Conservation (phyloP, 2,888 invertebrate genomes). For the Ectemnius lituratus region DNA sequence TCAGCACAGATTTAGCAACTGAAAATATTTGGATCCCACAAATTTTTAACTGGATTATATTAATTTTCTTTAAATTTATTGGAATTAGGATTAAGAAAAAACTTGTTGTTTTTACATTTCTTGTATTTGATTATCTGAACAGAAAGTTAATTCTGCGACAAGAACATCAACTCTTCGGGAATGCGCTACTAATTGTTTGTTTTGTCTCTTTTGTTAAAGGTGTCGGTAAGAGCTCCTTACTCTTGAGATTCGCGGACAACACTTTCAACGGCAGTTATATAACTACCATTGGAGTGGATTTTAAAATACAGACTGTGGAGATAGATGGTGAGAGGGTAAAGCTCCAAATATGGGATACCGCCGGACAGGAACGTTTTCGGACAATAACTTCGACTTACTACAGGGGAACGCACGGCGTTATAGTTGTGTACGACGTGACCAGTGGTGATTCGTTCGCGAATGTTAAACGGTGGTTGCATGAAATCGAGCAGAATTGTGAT, state of each 20-base stretch:
- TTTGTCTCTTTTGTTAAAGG: conserved; percentile 80
- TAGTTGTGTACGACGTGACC: conserved; percentile 99
- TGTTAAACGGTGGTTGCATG: conserved; percentile 99
- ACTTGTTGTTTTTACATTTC: too few species aligned
- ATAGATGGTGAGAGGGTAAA: conserved; percentile 94
- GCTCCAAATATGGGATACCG: conserved; percentile 99
- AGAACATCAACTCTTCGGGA: background rate
- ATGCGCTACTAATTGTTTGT: conserved; percentile 42
- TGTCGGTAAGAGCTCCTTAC: conserved; percentile 98
- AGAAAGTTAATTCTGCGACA: too few species aligned
- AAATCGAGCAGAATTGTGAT: conserved; percentile 99
- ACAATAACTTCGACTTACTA: conserved; percentile 99
- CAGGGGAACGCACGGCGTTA: conserved; percentile 99
- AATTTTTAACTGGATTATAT: too few species aligned
- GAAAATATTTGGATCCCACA: too few species aligned
- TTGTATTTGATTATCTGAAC: too few species aligned
- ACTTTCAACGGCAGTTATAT: conserved; percentile 98
- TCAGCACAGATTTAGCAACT: too few species aligned
- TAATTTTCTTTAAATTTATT: too few species aligned
- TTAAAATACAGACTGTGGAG: conserved; percentile 98
- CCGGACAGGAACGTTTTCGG: conserved; percentile 97
- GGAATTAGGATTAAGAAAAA: too few species aligned
- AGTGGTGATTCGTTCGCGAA: conserved; percentile 99
- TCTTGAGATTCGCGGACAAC: conserved; percentile 98
- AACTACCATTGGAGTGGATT: conserved; percentile 99